Evolutionary conservation across 2,113 vertebrate species (phyloP).

Genomic region (Leuciscus idus): DNA sequence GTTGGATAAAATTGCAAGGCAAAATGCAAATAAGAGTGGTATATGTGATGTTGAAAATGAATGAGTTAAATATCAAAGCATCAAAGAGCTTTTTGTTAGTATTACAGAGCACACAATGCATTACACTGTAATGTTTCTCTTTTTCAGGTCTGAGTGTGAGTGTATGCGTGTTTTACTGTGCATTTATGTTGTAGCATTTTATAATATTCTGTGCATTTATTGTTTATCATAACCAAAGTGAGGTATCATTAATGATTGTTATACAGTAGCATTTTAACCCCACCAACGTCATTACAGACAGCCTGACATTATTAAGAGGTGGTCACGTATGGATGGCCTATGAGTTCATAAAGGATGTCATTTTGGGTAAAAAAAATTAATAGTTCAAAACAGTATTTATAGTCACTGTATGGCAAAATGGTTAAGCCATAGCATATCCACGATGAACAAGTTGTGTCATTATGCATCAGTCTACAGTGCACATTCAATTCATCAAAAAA

Average conservation of each 20-base stretch:
- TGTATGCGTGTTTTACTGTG: constrained; percentile 27
- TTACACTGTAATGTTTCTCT: constrained; percentile 36
- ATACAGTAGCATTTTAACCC: constrained; percentile 5
- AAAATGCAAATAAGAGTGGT: constrained; percentile 36
- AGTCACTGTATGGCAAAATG: neutral
- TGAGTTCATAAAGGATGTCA: neutral
- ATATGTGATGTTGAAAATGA: constrained; percentile 39
- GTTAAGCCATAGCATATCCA: neutral
- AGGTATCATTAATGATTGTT: constrained; percentile 10
- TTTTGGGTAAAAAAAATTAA: neutral
- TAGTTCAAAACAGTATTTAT: neutral
- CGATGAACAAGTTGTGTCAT: neutral
- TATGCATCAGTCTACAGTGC: neutral
- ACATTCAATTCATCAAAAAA: constrained; percentile 6
- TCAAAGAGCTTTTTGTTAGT: constrained; percentile 39
- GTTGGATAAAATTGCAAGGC: constrained; percentile 22
- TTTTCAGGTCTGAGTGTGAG: constrained; percentile 17
- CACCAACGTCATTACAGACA: neutral
- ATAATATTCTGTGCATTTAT: constrained; percentile 6
- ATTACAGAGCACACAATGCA: constrained; percentile 29
- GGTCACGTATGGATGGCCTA: neutral
- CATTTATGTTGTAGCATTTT: constrained; percentile 21
- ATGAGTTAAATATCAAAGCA: constrained; percentile 41
- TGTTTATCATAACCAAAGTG: constrained; percentile 38
- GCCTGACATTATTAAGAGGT: neutral